Evolutionary conservation across 2,113 vertebrate genomes (phyloP).

Genomic region (Vimba vimba): DNA sequence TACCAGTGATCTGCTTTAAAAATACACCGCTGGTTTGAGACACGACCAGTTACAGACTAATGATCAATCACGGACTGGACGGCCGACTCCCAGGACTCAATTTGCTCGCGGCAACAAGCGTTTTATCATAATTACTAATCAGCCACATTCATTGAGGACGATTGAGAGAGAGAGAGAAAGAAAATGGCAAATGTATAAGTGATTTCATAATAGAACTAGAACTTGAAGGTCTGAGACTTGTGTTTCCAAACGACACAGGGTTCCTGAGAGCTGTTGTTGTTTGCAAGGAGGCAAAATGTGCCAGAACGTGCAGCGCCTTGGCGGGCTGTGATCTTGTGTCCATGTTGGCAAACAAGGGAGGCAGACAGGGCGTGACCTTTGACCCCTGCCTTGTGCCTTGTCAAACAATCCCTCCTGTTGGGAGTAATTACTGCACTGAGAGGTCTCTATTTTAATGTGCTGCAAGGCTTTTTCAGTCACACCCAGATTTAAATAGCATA

Average conservation of each 20-base stretch:
- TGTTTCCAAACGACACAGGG: not conserved
- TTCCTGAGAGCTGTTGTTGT: conserved; percentile 26
- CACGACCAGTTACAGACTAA: conserved; percentile 52
- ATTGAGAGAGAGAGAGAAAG: not conserved
- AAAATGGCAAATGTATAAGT: not conserved
- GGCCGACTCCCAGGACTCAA: conserved; percentile 52
- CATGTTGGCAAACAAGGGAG: conserved; percentile 61
- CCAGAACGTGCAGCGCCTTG: not conserved
- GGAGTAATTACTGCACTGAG: conserved; percentile 63
- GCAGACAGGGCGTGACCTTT: conserved; percentile 66
- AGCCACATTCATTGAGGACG: conserved; percentile 48
- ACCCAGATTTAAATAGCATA: conserved; percentile 63
- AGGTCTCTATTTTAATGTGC: conserved; percentile 65
- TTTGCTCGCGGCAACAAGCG: conserved; percentile 57
- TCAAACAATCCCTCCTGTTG: conserved; percentile 69
- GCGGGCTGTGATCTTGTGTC: conserved; percentile 51
- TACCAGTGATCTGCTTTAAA: conserved; percentile 53
- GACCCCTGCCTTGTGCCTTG: conserved; percentile 69
- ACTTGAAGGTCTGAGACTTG: not conserved
- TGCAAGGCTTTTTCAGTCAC: conserved; percentile 53
- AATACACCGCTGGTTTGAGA: conserved; percentile 56
- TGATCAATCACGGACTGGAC: conserved; percentile 48
- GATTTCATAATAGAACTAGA: not conserved
- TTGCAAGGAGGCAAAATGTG: conserved; percentile 26
- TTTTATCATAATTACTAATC: conserved; percentile 67